These are phyloP conservation scores for Orchesella flavescens DNA, from an alignment of 2,888 invertebrate species.

Conservation along the genomic window DNA sequence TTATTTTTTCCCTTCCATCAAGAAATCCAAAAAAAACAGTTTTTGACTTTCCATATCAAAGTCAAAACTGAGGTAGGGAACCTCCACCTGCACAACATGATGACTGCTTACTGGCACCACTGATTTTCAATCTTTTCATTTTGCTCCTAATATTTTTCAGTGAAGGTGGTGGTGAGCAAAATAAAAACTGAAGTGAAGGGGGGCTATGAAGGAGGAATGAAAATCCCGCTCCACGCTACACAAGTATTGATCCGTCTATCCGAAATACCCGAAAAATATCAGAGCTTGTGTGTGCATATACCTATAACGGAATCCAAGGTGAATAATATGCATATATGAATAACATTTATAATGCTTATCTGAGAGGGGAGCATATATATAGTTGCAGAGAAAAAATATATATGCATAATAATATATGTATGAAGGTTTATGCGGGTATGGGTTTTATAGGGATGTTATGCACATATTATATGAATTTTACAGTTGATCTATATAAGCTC, in stretches of 20 bases:
- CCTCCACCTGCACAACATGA: constrained; percentile 57
- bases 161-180: constrained; percentile 30
- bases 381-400: too few relatives aligned
- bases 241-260: constrained; percentile 63
- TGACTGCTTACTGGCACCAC: constrained; percentile 24
- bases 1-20: constrained; percentile 33
- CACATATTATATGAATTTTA: too few relatives aligned
- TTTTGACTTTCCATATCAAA: constrained; percentile 37
- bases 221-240: constrained; percentile 65
- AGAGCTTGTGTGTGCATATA: constrained; percentile 7
- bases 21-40: constrained; percentile 35
- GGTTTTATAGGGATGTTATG: too few relatives aligned
- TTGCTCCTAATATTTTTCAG: constrained; percentile 42
- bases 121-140: constrained; percentile 48
- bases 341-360: too few relatives aligned
- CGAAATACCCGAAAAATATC: constrained; percentile 40
- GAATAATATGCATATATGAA: constrained; percentile 12
- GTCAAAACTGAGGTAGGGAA: constrained; percentile 32
- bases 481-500: too few relatives aligned
- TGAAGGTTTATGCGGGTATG: too few relatives aligned
- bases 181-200: constrained; percentile 34
- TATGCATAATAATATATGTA: too few relatives aligned
- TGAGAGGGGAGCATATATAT: too few relatives aligned
- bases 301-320: constrained; percentile 56
- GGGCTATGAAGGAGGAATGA: constrained; percentile 51